These are phyloP conservation scores for Crossaster papposus DNA, from an alignment of 53 echinoderm and acorn worm species.

Conservation along the genomic window DNA sequence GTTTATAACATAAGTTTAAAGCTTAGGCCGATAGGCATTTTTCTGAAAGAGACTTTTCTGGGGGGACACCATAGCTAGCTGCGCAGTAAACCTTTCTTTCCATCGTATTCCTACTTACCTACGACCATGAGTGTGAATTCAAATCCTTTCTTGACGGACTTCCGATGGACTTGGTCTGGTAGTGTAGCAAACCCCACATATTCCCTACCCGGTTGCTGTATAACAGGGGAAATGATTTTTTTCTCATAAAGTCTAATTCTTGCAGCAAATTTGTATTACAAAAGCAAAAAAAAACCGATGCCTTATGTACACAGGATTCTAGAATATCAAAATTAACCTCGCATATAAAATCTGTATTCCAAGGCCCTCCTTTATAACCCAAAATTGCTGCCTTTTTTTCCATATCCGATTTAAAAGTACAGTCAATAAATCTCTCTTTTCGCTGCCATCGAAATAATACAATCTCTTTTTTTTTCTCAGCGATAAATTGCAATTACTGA, in stretches of 20 bases:
- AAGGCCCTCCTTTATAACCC: background rate
- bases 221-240: background rate
- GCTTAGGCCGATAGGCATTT: no score
- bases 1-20: no score
- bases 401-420: background rate
- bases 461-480: background rate
- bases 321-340: no score
- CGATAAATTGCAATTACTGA: background rate
- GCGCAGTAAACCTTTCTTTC: background rate
- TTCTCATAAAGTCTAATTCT: no score
- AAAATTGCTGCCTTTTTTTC: no score
- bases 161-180: constrained; percentile 95
- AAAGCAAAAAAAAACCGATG: no score
- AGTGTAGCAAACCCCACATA: constrained; percentile 97
- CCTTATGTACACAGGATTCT: no score
- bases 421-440: background rate
- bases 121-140: constrained; percentile 99
- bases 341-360: background rate
- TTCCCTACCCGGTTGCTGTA: constrained; percentile 71
- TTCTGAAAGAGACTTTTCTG: no score
- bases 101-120: constrained; percentile 67
- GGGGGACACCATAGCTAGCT: no score
- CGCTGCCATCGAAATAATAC: background rate
- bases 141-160: constrained; percentile 97
- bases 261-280: no score